phyloP scores from a whole-genome alignment of 2,113 vertebrate genomes.

The Machaerirhynchus nigripectus region DNA sequence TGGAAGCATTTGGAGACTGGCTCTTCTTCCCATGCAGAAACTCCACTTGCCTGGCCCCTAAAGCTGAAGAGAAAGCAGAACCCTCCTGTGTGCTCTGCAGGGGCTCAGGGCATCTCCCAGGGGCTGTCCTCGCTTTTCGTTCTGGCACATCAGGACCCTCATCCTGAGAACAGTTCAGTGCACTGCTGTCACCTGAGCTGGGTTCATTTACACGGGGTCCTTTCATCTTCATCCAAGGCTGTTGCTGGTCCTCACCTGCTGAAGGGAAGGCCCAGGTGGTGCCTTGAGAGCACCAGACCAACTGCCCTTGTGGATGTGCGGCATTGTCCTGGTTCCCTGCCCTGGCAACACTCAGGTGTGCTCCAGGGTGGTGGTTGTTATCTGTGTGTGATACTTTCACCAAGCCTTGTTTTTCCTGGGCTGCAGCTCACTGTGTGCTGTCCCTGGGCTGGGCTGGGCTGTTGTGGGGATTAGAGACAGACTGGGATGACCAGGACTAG shows the following conservation, averaged over 20 bases:
- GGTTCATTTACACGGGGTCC: accelerated
- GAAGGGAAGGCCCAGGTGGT: not conserved
- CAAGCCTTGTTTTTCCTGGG: not conserved
- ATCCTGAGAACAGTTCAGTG: accelerated
- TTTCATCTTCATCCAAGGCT: accelerated
- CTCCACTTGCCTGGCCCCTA: not conserved
- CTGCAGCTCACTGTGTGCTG: not conserved
- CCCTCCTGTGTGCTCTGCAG: not conserved
- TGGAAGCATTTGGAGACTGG: not conserved
- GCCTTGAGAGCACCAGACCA: not conserved
- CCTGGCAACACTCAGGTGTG: too few relatives aligned
- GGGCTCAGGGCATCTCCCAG: not conserved
- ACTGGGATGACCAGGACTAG: not conserved
- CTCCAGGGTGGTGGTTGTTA: accelerated
- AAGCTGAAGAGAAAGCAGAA: not conserved
- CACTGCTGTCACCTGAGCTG: not conserved
- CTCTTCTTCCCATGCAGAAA: not conserved
- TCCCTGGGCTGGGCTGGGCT: not conserved
- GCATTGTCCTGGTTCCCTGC: not conserved
- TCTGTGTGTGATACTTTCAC: accelerated
- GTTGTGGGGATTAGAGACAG: not conserved
- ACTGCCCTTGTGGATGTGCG: too few relatives aligned
- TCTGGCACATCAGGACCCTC: not conserved
- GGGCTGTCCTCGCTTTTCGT: not conserved
- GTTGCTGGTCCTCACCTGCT: not conserved